Conservation (phyloP, 2,888 invertebrate genomes). For the Xestoiulus laeticollis region DNA sequence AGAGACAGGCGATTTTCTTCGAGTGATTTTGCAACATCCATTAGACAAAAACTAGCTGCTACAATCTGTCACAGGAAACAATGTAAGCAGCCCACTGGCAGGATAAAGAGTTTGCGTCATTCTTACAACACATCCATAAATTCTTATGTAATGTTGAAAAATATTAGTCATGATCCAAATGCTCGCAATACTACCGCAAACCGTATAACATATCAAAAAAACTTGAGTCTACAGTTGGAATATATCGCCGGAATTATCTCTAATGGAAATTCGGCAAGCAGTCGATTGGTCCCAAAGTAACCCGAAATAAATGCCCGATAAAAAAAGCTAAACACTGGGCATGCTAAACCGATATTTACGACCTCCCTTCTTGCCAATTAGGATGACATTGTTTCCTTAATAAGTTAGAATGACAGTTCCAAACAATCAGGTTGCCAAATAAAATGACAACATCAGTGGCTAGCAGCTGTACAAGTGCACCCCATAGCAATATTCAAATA, state of each 20-base stretch:
- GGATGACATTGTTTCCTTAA: slow-evolving; percentile 11
- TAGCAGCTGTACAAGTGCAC: neutral
- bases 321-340: neutral
- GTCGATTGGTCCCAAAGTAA: neutral
- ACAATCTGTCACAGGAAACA: slow-evolving; percentile 1
- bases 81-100: neutral
- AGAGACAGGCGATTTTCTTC: neutral
- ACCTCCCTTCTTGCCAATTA: neutral
- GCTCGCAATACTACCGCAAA: neutral
- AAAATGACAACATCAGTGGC: neutral
- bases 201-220: neutral
- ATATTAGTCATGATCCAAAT: neutral
- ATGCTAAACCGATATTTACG: neutral
- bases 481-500: neutral
- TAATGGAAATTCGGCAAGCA: neutral
- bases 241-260: neutral
- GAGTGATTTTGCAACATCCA: neutral
- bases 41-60: neutral
- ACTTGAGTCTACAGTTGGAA: neutral
- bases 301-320: neutral
- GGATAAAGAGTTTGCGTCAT: neutral
- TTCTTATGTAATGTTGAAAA: neutral
- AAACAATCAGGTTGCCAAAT: neutral
- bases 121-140: neutral
- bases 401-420: neutral